phyloP scores from a whole-genome alignment of 2,113 vertebrate species.

The Zootoca vivipara region DNA sequence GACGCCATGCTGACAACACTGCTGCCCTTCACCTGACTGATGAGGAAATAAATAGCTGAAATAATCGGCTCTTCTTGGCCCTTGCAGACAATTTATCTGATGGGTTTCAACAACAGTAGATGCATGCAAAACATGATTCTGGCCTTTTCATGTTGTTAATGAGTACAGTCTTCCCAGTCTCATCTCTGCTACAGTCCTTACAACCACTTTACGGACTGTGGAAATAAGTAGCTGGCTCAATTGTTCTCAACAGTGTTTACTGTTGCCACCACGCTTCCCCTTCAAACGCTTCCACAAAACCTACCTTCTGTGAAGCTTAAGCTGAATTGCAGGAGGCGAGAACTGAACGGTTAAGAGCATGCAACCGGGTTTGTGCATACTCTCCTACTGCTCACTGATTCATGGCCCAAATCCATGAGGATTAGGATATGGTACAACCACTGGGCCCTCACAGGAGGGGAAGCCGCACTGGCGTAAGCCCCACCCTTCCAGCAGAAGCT shows the following conservation, averaged over 20 bases:
- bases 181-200: neutral
- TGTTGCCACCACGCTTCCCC: neutral
- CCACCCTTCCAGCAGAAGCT: neutral
- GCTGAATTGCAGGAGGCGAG: too few relatives aligned
- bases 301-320: neutral
- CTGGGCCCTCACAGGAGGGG: too few relatives aligned
- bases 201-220: neutral
- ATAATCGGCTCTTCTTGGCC: slow-evolving; percentile 40
- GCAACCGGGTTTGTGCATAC: too few relatives aligned
- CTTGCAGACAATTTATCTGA: slow-evolving; percentile 36
- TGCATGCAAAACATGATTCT: slow-evolving; percentile 29
- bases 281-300: neutral
- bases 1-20: neutral
- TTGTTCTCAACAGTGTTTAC: neutral
- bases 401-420: too few relatives aligned
- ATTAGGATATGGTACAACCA: too few relatives aligned
- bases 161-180: neutral
- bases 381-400: neutral
- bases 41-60: slow-evolving; percentile 50
- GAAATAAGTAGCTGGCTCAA: neutral
- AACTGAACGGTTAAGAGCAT: neutral
- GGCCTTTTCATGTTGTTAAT: neutral
- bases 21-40: slow-evolving; percentile 28
- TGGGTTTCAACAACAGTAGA: slow-evolving; percentile 33
- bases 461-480: too few relatives aligned